phyloP scores from a whole-genome alignment of 92 coral and sea anemone genomes.

The Nematostella vectensis region DNA sequence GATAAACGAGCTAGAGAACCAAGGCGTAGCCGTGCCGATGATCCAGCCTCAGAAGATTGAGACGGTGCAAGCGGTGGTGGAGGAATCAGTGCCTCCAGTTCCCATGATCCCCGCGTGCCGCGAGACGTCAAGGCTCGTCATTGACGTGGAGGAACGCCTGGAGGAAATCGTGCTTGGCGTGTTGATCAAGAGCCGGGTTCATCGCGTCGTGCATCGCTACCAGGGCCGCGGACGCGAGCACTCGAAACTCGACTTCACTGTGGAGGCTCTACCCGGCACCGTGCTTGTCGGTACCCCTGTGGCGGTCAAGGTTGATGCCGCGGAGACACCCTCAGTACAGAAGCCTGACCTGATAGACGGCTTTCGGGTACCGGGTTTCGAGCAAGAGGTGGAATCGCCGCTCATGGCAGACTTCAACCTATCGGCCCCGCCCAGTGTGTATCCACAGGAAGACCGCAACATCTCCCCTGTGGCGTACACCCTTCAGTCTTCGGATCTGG shows the following conservation, averaged over 20 bases:
- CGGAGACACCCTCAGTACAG: constrained; percentile 19
- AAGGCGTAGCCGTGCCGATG: background rate
- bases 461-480: background rate
- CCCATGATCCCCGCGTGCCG: constrained; percentile 20
- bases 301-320: constrained; percentile 41
- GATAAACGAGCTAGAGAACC: constrained; percentile 43
- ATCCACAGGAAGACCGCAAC: background rate
- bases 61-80: constrained; percentile 2
- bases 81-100: constrained; percentile 1
- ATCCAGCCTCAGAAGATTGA: constrained; percentile 16
- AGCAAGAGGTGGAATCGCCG: constrained; percentile 7
- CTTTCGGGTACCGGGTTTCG: background rate
- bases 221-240: constrained; percentile 34
- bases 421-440: background rate
- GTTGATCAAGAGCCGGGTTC: constrained; percentile 37
- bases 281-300: constrained; percentile 51
- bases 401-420: constrained; percentile 15
- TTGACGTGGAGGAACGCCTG: constrained; percentile 31
- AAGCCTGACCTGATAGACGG: constrained; percentile 26
- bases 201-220: constrained; percentile 24
- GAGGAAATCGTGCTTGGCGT: constrained; percentile 53
- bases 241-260: constrained; percentile 38
- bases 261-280: constrained; percentile 51
- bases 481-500: background rate
- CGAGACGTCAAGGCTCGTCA: constrained; percentile 40